Conservation (phyloP, 92 coral and sea anemone genomes). For the Anthopleura xanthogrammica region DNA sequence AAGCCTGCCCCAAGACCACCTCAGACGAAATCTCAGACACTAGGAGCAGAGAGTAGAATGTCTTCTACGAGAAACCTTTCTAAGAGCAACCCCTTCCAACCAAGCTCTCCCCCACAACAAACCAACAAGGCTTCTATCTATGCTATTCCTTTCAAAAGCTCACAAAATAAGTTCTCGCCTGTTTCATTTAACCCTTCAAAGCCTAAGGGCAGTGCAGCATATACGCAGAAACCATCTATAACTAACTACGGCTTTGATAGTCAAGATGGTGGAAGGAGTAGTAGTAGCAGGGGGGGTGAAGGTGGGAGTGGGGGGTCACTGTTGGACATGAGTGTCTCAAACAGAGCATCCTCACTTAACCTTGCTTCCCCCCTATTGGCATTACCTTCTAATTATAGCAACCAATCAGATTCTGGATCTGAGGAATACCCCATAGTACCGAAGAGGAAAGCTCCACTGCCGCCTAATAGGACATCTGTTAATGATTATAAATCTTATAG, state of each 20-base stretch:
- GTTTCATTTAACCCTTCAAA: neutral
- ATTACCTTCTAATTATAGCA: conserved; percentile 1
- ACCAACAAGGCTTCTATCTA: conserved; percentile 21
- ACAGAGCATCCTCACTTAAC: conserved; percentile 28
- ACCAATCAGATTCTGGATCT: neutral
- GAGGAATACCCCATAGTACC: conserved; percentile 32
- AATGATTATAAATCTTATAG: conserved; percentile 15
- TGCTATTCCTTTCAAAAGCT: conserved; percentile 30
- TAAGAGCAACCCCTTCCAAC: conserved; percentile 3
- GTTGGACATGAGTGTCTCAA: conserved; percentile 30
- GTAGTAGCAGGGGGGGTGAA: neutral
- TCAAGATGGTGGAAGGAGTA: conserved; percentile 4
- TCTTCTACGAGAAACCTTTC: conserved; percentile 5
- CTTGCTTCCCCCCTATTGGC: conserved; percentile 22
- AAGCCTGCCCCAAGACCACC: conserved; percentile 54
- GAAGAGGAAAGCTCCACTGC: conserved; percentile 53
- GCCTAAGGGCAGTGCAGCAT: neutral
- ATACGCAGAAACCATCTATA: neutral
- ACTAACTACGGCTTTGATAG: neutral
- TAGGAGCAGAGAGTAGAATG: neutral
- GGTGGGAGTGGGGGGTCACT: conserved; percentile 10
- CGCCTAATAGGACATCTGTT: conserved; percentile 20
- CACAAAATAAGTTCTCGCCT: conserved; percentile 13
- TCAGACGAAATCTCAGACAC: conserved; percentile 5
- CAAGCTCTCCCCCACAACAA: neutral